Evolutionary conservation across 2,113 vertebrate species (phyloP), one percentile per base, ranked within the genome.

Genomic region (Bothrops jararaca): DNA sequence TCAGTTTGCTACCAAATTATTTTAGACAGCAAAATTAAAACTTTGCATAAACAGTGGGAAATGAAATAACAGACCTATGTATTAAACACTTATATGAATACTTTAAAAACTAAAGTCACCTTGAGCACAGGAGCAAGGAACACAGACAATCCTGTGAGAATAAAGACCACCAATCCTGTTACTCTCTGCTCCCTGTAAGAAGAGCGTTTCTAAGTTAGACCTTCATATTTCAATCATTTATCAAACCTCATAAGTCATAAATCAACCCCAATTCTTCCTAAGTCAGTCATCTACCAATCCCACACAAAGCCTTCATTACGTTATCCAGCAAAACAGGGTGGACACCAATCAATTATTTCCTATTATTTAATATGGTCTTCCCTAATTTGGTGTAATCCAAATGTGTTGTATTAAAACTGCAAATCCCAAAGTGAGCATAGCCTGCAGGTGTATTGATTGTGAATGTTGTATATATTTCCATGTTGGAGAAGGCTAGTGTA

Each of bases 91-190:
- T 54, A 34, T 42, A 80, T 3, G 6, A 80, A 80, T 80, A 80
- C n/a, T 80, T 80, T 7, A 1, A 22, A 80, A 80, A 57, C 48
- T 50, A 50, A 80, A 80, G 86, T 80, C 97, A 98, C 98, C 98
- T 98, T 97, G 92, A 98, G 98, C 88, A 98, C 1, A 0, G 98
- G 97, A 29, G 98, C 97, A 95, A 98, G 94, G 95, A 98, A 98
- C 80, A 98, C 48, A 0, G 98, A 98, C 20, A 95, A 4, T 5
- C 98, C 98, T 1, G 94, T 98, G 39, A 98, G 97, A 69, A 97
- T n/a, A 88, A 98, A 98, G 91, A 98, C 97, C 0, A 92, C 87
- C 94, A 98, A 92, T 23, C 98, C 98, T 0, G 98, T 98, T 95
- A 98, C 91, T 93, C 98, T 97, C 96, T 98, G 98, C 88, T 98